Evolutionary conservation across 2,888 invertebrate genomes (phyloP).

Genomic region (Aphidoletes aphidimyza): DNA sequence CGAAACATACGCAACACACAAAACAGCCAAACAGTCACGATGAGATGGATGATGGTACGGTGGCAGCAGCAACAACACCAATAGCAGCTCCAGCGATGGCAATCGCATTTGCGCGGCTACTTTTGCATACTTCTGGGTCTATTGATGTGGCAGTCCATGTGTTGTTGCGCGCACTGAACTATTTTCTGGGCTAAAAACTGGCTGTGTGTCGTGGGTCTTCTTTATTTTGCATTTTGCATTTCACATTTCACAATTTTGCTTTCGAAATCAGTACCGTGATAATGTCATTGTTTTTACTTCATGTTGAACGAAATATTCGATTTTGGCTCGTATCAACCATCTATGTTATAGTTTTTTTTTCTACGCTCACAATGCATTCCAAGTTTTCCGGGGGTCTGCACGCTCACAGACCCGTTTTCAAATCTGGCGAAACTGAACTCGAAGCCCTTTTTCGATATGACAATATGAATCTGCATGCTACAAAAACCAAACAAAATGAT

Average conservation of each 20-base stretch:
- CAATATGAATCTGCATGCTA: too few relatives aligned
- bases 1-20: not conserved
- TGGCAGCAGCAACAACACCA: not conserved
- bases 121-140: not conserved
- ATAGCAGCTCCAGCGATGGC: not conserved
- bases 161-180: slow-evolving; percentile 27
- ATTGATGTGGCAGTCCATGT: not conserved
- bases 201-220: not conserved
- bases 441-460: not conserved
- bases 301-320: slow-evolving; percentile 1
- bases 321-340: not conserved
- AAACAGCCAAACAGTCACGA: not conserved
- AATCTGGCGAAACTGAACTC: too few relatives aligned
- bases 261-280: slow-evolving; percentile 38
- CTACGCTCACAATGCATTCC: not conserved
- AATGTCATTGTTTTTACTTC: slow-evolving; percentile 40
- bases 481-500: not conserved
- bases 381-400: not conserved
- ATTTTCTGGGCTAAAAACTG: not conserved
- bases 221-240: not conserved
- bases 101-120: not conserved
- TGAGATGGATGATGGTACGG: not conserved
- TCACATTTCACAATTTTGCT: slow-evolving; percentile 30
- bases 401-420: too few relatives aligned
- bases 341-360: not conserved